Conservation (phyloP, 2,888 invertebrate genomes). For the Ligdia adustata region DNA sequence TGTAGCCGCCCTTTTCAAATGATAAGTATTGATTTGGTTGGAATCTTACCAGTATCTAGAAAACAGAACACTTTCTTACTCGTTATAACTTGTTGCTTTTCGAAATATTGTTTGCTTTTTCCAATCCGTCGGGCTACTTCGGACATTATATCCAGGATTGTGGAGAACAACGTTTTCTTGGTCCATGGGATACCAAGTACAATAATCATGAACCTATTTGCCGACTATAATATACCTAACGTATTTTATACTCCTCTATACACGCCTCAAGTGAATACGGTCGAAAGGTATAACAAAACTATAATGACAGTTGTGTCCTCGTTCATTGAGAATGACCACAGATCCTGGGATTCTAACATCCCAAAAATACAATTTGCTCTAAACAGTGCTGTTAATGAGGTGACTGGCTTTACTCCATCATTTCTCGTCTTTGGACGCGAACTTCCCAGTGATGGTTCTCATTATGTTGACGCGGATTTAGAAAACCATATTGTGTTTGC, state of each 20-base stretch:
- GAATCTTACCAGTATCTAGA: not conserved
- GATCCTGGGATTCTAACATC: slow-evolving; percentile 8
- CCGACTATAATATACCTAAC: not conserved
- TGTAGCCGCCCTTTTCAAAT: not conserved
- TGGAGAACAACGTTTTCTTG: not conserved
- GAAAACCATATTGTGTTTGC: not conserved
- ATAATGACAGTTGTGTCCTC: slow-evolving; percentile 27
- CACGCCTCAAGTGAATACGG: not conserved
- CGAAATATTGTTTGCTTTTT: slow-evolving; percentile 8
- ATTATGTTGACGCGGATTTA: not conserved
- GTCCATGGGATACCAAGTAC: not conserved
- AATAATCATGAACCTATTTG: not conserved
- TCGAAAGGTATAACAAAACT: slow-evolving; percentile 32
- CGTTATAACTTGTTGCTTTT: not conserved
- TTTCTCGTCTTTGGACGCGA: not conserved
- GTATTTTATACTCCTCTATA: not conserved
- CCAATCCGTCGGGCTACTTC: slow-evolving; percentile 14
- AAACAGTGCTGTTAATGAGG: not conserved
- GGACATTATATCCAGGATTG: not conserved
- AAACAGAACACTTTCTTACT: not conserved
- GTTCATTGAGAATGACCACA: slow-evolving; percentile 10
- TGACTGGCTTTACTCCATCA: not conserved
- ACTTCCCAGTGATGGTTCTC: not conserved
- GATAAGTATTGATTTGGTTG: not conserved
- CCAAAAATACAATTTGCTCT: too few species aligned